These are phyloP conservation scores for Nothoprocta perdicaria DNA, from an alignment of 2,113 vertebrate species.

Conservation along the genomic window DNA sequence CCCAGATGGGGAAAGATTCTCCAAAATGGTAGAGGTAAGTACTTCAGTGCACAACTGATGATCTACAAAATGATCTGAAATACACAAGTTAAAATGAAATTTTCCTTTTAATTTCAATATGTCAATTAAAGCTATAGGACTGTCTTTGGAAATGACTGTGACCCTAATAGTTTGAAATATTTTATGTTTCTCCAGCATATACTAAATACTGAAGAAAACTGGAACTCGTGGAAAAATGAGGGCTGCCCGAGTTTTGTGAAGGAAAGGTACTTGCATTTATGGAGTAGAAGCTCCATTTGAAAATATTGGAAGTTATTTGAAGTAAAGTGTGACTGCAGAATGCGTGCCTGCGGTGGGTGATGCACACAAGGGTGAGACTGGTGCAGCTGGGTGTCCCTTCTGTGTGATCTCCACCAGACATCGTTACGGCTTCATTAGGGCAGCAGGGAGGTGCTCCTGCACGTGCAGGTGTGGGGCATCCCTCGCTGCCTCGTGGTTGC, in stretches of 20 bases:
- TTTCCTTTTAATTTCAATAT: neutral
- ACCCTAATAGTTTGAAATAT: neutral
- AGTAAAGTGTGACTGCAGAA: neutral
- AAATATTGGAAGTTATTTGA: neutral
- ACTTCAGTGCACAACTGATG: neutral
- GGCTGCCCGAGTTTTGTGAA: constrained; percentile 98
- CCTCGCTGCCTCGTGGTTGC: neutral
- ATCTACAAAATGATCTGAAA: neutral
- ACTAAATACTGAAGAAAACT: constrained; percentile 97
- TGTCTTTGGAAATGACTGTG: neutral
- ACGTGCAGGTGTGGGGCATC: neutral
- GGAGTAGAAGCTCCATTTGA: neutral
- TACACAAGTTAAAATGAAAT: neutral
- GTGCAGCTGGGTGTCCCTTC: neutral
- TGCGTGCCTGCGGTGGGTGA: rapidly evolving
- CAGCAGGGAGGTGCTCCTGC: neutral
- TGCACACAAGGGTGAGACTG: neutral
- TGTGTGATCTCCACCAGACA: neutral
- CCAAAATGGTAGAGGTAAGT: constrained; percentile 93
- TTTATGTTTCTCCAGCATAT: constrained; percentile 85
- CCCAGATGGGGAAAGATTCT: constrained; percentile 94
- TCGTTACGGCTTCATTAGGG: neutral
- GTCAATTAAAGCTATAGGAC: neutral
- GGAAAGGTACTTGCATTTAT: constrained; percentile 84
- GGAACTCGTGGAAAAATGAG: constrained; percentile 98